A percentile compares a stretch with the other conserved stretches of the same genome.
Conservation (phyloP, 1,140 invertebrate genomes). For the Nautilus pompilius region DNA sequence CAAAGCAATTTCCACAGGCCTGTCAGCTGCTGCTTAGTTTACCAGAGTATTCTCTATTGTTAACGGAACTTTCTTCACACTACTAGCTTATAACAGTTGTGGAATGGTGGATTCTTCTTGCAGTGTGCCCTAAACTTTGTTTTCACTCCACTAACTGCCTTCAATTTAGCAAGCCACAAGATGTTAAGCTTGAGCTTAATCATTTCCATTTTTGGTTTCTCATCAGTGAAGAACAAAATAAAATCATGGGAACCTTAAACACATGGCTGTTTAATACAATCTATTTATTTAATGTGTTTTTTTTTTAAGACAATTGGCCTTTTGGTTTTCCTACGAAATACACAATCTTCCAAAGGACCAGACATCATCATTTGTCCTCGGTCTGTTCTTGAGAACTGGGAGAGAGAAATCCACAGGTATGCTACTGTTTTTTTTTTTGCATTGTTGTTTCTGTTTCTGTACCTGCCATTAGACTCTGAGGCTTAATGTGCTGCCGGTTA, state of each 20-base stretch:
- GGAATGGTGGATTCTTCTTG: neutral
- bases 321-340: slow-evolving; percentile 35
- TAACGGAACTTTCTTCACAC: too few relatives aligned
- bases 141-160: neutral
- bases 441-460: too few relatives aligned
- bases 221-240: too few relatives aligned
- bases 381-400: slow-evolving; percentile 55
- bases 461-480: neutral
- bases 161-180: too few relatives aligned
- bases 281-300: neutral
- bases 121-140: neutral
- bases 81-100: too few relatives aligned
- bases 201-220: too few relatives aligned
- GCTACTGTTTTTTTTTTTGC: too few relatives aligned
- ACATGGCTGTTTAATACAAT: neutral
- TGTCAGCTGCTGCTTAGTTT: too few relatives aligned
- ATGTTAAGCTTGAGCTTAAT: too few relatives aligned
- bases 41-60: too few relatives aligned
- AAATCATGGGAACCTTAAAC: too few relatives aligned
- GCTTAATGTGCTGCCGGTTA: neutral
- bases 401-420: slow-evolving; percentile 51
- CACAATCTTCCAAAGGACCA: slow-evolving; percentile 19
- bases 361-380: slow-evolving; percentile 52
- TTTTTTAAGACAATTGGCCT: slow-evolving; percentile 48
- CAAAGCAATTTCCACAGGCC: too few relatives aligned